Evolutionary conservation across 1,140 invertebrate genomes (phyloP), one percentile per base, ranked within the genome.

Genomic region (Caligus rogercresseyi): DNA sequence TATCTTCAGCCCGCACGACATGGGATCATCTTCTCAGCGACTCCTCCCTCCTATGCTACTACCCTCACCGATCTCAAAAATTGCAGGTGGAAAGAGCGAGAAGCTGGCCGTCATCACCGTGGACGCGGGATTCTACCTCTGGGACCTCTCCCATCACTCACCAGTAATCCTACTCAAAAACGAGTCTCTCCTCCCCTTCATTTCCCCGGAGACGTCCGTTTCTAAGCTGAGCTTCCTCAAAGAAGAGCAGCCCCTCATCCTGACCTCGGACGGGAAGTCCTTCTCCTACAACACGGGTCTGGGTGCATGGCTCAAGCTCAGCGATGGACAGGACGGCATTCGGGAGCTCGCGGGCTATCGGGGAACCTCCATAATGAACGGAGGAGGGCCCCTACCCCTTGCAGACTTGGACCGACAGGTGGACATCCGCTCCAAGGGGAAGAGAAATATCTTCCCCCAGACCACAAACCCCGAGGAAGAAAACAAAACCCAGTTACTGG

Each of bases 341-440:
- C 4, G 21, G 21, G 53, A 16, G 13, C 4, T 16, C 4, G 13
- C 53, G 4, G 21, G 21, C 4, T 54, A 54, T 54, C n/a, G n/a
- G 13, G 21, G n/a, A 54, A 23, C 53, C 16, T 54, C 53, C 53
- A 54, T 16, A 23, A 13, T 23, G 16, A 54, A 23, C 21, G 53
- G n/a, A 11, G 21, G 11, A 15, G 11, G 53, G 4, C 13, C n/a
- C 53, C 53, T 54, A 11, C 53, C 53, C 4, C 53, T 54, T 13
- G 53, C 53, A 11, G n/a, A 16, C n/a, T 54, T 54, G 53, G 53
- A 54, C n/a, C 31, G 31, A 7, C 31, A 43, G n/a, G n/a, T n/a
- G n/a, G 31, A 43, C 7, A n/a, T 43, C 31, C 31, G 31, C n/a
- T 43, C 7, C n/a, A 43, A 43, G 7, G 31, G 31, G 7, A 43